Conservation (phyloP, 2,797 vertebrate species). For the Acipenser oxyrinchus region DNA sequence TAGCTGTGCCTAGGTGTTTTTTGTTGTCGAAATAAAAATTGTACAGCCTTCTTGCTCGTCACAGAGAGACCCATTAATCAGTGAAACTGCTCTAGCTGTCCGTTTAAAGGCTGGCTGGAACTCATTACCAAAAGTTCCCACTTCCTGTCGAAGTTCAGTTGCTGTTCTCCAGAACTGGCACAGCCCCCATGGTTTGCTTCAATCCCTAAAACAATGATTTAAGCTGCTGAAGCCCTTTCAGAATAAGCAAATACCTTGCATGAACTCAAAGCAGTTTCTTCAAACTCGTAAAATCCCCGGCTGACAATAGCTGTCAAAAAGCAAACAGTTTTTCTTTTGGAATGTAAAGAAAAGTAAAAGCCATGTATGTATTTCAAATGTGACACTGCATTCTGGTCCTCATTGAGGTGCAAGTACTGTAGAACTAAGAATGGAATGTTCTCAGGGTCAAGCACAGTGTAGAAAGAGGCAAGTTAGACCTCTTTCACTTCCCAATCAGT, state of each 20-base stretch:
- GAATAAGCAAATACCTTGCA: too few relatives aligned
- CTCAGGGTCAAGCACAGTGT: background rate
- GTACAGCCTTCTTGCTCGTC: constrained; percentile 57
- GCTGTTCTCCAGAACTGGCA: constrained; percentile 46
- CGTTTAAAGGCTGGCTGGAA: constrained; percentile 62
- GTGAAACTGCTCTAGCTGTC: constrained; percentile 40
- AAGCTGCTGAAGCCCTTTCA: too few relatives aligned
- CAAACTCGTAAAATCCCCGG: too few relatives aligned
- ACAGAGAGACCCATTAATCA: constrained; percentile 35
- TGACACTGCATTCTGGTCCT: too few relatives aligned
- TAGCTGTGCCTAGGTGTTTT: constrained; percentile 36
- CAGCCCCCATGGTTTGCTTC: constrained; percentile 55
- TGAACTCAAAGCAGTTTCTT: too few relatives aligned
- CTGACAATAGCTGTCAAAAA: too few relatives aligned
- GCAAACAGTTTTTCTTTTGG: too few relatives aligned
- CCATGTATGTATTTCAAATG: too few relatives aligned
- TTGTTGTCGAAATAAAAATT: constrained; percentile 54
- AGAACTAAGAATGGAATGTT: background rate
- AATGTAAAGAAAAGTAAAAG: too few relatives aligned
- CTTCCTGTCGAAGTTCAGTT: constrained; percentile 61
- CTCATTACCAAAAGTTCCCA: constrained; percentile 65
- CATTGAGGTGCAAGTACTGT: too few relatives aligned
- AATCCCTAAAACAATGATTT: constrained; percentile 22
- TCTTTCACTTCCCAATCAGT: background rate
- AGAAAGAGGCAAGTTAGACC: background rate